Evolutionary conservation across 2,113 vertebrate genomes (phyloP).

Genomic region (Regulus satrapa): DNA sequence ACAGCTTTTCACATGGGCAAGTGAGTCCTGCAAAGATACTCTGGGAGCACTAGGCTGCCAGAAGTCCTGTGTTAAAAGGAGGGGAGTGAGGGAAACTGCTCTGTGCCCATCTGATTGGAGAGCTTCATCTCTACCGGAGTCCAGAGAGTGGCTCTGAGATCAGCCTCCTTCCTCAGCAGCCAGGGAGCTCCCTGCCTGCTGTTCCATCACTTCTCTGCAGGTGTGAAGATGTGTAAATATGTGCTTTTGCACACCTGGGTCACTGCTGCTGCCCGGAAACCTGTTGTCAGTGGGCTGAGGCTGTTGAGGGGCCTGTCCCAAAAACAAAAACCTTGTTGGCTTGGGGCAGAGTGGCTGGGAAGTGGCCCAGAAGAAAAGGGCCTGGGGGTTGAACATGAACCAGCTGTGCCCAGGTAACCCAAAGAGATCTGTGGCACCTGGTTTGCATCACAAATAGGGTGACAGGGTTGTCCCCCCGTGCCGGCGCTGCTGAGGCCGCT

Average conservation of each 20-base stretch:
- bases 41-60: background rate
- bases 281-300: background rate
- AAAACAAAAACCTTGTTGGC: accelerated
- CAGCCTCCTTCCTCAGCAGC: background rate
- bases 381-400: background rate
- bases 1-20: background rate
- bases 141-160: background rate
- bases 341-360: background rate
- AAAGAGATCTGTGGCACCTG: background rate
- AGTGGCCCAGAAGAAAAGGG: background rate
- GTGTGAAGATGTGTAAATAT: background rate
- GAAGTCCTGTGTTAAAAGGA: background rate
- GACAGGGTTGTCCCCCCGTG: background rate
- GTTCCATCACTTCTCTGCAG: background rate
- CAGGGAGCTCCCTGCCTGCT: background rate
- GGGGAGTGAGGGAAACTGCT: background rate
- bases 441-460: accelerated
- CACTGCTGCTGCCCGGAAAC: background rate
- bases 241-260: background rate
- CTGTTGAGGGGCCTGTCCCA: background rate
- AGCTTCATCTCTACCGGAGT: background rate
- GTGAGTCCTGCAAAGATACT: background rate
- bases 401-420: background rate
- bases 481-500: background rate
- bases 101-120: background rate